These are phyloP conservation scores for Vimba vimba DNA, from an alignment of 2,113 vertebrate species.

Conservation along the genomic window DNA sequence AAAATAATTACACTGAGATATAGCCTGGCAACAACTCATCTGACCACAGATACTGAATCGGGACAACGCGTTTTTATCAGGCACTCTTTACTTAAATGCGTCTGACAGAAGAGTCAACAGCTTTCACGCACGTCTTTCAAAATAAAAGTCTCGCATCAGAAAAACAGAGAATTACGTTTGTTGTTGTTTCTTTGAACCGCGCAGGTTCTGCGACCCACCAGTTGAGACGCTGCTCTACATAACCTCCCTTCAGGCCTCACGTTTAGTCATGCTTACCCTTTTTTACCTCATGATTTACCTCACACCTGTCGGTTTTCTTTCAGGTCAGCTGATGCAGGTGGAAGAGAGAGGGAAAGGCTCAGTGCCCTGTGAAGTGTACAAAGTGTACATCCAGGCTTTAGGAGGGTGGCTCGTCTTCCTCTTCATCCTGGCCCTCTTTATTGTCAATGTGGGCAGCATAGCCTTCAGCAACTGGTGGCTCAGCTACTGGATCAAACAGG, in stretches of 20 bases:
- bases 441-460: conserved; percentile 89
- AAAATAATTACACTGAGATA: too few relatives aligned
- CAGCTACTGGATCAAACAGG: conserved; percentile 95
- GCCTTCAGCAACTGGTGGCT: conserved; percentile 96
- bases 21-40: too few relatives aligned
- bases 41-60: too few relatives aligned
- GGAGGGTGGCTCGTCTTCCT: conserved; percentile 86
- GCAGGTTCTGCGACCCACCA: too few relatives aligned
- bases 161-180: too few relatives aligned
- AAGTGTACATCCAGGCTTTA: conserved; percentile 85
- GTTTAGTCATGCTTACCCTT: not conserved
- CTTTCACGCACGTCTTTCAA: too few relatives aligned
- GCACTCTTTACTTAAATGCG: too few relatives aligned
- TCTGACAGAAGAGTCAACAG: too few relatives aligned
- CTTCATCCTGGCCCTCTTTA: conserved; percentile 84
- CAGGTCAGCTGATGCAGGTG: conserved; percentile 82
- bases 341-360: conserved; percentile 89
- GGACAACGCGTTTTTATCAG: too few relatives aligned
- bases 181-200: too few relatives aligned
- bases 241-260: not conserved
- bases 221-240: too few relatives aligned
- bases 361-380: conserved; percentile 86
- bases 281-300: not conserved
- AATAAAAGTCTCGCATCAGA: too few relatives aligned
- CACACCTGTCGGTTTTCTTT: not conserved